Base-by-base conservation (phyloP, 2,113 vertebrate species). In the Caloenas nicobarica region DNA sequence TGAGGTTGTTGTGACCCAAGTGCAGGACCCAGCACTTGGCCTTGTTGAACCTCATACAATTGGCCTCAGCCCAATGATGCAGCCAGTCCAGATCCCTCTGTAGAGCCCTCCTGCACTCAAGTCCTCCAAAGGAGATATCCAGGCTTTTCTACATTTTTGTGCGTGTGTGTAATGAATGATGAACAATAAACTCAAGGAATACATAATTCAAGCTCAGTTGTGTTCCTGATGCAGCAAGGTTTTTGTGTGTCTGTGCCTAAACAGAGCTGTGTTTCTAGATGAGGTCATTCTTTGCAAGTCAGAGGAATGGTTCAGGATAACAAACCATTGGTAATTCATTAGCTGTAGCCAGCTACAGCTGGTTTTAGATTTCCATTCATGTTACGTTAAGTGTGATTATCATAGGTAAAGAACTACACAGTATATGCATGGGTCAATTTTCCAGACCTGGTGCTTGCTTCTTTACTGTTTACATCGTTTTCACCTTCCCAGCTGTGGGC, bases 21-120 rank as follows among this genome's bases (percentile, higher is more conserved):
- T 16, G 18, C 16, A 48, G 26, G 28, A 46, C 12, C 3, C 2
- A 0, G 29, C 7, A 50, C 4, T 36, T 21, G 5, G 3, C 10
- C 48, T 61, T 44, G 36, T 36, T 51, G 58, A 89, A 44, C 4
- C 9, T 76, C 53, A 16, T n/a, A 10, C 4, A 16, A 0, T 1
- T n/a, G 14, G 9, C 31, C 36, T 40, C 7, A 1, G 7, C 17
- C 10, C 22, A 51, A n/a, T 0, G 0, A 18, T 80, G 16, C 48
- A 72, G 10, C 9, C n/a, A 83, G 9, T 14, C 33, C 58, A 33
- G 24, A 29, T 91, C 26, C 4, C 3, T n/a, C 54, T 51, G 9
- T 6, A 60, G 38, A 81, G 6, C 3, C 4, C 24, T 80, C 2
- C 17, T 34, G 11, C 5, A 11, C 10, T 62, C n/a, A 74, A 58